These are phyloP conservation scores for Callopanchax toddi DNA, from an alignment of 2,113 vertebrate genomes.

Conservation along the genomic window DNA sequence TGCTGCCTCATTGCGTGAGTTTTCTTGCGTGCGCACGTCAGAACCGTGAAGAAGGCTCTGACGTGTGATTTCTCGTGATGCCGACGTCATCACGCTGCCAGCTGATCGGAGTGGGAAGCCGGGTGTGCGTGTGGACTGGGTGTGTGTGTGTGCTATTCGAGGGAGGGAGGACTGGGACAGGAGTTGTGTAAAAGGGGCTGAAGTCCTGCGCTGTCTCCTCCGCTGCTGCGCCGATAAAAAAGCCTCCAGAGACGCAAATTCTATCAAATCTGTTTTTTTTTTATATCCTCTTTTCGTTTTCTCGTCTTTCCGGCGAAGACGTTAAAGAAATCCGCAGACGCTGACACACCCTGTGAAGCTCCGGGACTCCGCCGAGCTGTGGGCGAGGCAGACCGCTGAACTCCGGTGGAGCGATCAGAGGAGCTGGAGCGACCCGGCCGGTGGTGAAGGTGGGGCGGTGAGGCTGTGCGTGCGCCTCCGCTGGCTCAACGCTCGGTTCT, in stretches of 20 bases:
- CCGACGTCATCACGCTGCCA: slow-evolving; percentile 90
- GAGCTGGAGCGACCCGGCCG: slow-evolving; percentile 52
- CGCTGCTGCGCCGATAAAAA: slow-evolving; percentile 30
- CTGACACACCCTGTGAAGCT: slow-evolving; percentile 50
- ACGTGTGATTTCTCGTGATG: slow-evolving; percentile 72
- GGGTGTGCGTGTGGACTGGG: slow-evolving; percentile 71
- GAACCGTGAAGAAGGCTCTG: slow-evolving; percentile 44
- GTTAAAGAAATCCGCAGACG: slow-evolving; percentile 4
- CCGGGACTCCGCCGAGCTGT: slow-evolving; percentile 43
- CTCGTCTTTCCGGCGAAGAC: slow-evolving; percentile 1
- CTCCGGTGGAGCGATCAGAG: slow-evolving; percentile 42
- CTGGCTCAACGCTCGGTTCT: slow-evolving; percentile 26
- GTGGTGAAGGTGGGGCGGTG: slow-evolving; percentile 74
- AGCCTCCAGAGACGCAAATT: slow-evolving; percentile 11
- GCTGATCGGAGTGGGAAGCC: slow-evolving; percentile 93
- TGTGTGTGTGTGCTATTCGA: slow-evolving; percentile 40
- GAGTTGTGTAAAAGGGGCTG: slow-evolving; percentile 75
- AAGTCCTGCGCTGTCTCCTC: slow-evolving; percentile 63
- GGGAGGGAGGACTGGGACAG: slow-evolving; percentile 28
- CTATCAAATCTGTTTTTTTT: not conserved
- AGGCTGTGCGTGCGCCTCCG: slow-evolving; percentile 23
- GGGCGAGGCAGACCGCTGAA: slow-evolving; percentile 57
- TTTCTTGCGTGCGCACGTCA: slow-evolving; percentile 58
- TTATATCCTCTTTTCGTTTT: too few relatives aligned
- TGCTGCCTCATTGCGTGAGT: slow-evolving; percentile 27